These are phyloP conservation scores for Lathamus discolor DNA, from an alignment of 2,113 vertebrate species.

Conservation along the genomic window DNA sequence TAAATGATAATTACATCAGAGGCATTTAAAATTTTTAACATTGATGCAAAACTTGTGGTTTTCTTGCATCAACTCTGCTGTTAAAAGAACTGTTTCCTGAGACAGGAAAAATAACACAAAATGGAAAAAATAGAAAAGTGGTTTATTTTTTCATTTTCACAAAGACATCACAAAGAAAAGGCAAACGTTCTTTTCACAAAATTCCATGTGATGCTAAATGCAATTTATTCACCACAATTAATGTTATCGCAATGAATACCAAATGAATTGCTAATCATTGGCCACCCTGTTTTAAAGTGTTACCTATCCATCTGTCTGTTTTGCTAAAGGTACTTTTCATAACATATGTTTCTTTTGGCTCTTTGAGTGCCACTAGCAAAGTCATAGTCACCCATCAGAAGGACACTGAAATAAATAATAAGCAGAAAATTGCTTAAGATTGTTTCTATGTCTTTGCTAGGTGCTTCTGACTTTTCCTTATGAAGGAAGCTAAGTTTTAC, in stretches of 20 bases:
- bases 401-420: constrained; percentile 3
- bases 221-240: constrained; percentile 34
- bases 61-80: not conserved
- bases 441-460: not conserved
- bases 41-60: not conserved
- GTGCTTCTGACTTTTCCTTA: not conserved
- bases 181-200: not conserved
- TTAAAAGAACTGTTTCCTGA: not conserved
- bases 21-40: not conserved
- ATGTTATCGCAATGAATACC: constrained; percentile 22
- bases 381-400: not conserved
- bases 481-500: not conserved
- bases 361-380: constrained; percentile 2
- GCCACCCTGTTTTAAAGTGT: constrained; percentile 30
- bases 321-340: constrained; percentile 49
- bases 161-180: not conserved
- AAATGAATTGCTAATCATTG: constrained; percentile 57
- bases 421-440: not conserved
- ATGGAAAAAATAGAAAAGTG: not conserved
- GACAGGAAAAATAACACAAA: not conserved
- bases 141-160: not conserved
- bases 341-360: constrained; percentile 51
- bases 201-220: not conserved
- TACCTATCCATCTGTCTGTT: constrained; percentile 63
- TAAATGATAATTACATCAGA: not conserved